Conservation (phyloP, 2,797 vertebrate species). For the Orientallactaga sibirica region DNA sequence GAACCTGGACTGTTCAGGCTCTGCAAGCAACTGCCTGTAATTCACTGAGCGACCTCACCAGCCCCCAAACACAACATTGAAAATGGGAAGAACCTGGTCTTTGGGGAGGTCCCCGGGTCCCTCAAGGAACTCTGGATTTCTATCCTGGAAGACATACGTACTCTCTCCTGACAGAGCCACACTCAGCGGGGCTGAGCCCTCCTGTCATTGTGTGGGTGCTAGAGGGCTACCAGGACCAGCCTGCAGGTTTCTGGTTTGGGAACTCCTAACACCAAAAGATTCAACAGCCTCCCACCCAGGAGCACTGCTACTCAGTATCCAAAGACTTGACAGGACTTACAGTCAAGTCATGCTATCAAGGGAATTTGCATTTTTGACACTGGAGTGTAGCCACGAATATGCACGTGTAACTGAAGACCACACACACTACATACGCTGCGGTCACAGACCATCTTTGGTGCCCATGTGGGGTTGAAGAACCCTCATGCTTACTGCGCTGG, state of each 20-base stretch:
- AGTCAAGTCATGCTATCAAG: not conserved
- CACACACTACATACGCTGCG: not conserved
- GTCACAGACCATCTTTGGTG: not conserved
- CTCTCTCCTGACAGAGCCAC: not conserved
- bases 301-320: not conserved
- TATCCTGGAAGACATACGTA: not conserved
- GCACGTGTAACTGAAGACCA: not conserved
- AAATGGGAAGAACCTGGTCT: not conserved
- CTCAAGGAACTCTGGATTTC: not conserved
- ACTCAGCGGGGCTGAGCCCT: not conserved
- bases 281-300: not conserved
- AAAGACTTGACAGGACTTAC: not conserved
- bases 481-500: not conserved
- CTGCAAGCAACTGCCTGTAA: no score
- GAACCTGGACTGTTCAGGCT: no score
- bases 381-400: not conserved
- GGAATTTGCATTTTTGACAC: not conserved
- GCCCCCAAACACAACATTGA: not conserved
- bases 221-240: not conserved
- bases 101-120: not conserved
- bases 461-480: not conserved
- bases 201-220: no score
- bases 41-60: no score
- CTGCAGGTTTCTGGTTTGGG: not conserved
- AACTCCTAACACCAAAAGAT: not conserved